Evolutionary conservation across 35 echinoderm and acorn worm genomes (phyloP).

Genomic region (Heliocidaris tuberculata): DNA sequence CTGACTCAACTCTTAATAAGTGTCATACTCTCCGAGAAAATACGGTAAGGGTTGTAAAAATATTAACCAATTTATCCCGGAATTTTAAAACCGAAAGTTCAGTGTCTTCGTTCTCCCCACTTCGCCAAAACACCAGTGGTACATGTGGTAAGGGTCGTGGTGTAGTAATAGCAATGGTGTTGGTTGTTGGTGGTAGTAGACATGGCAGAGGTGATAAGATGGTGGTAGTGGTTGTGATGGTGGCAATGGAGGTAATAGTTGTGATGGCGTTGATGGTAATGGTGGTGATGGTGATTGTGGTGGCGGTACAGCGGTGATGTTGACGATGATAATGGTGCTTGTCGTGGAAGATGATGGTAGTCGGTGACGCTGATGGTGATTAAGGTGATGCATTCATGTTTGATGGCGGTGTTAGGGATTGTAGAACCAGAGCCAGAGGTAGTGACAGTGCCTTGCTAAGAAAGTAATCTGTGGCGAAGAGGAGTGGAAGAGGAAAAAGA

Average conservation of each 20-base stretch:
- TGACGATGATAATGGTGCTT: too few relatives aligned
- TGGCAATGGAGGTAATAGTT: not conserved
- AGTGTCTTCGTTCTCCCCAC: not conserved
- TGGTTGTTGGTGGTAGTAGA: not conserved
- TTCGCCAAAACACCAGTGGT: not conserved
- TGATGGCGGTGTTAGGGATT: too few relatives aligned
- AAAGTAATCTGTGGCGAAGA: too few relatives aligned
- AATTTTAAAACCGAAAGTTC: not conserved
- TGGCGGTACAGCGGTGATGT: not conserved
- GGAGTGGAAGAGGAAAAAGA: too few relatives aligned
- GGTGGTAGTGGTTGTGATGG: not conserved
- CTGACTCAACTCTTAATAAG: not conserved
- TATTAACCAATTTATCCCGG: slow-evolving; percentile 3
- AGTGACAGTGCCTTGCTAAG: too few relatives aligned
- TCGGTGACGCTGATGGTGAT: too few relatives aligned
- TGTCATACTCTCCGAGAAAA: not conserved
- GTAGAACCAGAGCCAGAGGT: too few relatives aligned
- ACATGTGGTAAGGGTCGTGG: not conserved
- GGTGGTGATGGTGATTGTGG: not conserved
- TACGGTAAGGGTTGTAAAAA: not conserved
- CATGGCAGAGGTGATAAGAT: not conserved
- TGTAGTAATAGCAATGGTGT: too few relatives aligned
- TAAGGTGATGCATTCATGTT: too few relatives aligned
- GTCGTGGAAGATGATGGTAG: too few relatives aligned
- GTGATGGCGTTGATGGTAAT: not conserved